These are phyloP conservation scores for Aythya baeri DNA, from an alignment of 2,113 vertebrate genomes.

Conservation along the genomic window DNA sequence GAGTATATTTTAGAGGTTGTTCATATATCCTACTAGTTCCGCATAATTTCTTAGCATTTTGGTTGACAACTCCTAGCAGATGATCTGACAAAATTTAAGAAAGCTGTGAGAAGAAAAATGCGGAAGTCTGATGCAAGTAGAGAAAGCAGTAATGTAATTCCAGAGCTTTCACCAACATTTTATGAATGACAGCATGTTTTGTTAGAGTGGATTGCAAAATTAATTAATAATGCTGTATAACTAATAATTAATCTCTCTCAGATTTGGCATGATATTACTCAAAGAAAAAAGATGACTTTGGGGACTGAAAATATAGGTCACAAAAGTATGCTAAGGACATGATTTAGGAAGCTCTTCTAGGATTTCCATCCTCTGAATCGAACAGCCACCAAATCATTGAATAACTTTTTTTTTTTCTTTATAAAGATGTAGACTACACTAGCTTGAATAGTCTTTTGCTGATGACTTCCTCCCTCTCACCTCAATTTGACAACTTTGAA, in stretches of 20 bases:
- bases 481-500: background rate
- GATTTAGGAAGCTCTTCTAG: background rate
- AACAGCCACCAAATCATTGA: background rate
- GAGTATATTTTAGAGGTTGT: background rate
- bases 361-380: background rate
- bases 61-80: background rate
- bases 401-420: background rate
- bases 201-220: background rate
- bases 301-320: background rate
- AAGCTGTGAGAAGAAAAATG: background rate
- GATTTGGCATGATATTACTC: background rate
- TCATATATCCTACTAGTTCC: background rate
- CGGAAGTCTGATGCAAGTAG: background rate
- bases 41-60: background rate
- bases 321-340: background rate
- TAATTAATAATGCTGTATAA: slow-evolving; percentile 11
- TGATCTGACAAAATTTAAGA: background rate
- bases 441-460: background rate
- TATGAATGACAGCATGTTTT: background rate
- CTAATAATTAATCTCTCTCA: slow-evolving; percentile 25
- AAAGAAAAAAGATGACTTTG: background rate
- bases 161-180: background rate
- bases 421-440: background rate
- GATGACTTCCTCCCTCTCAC: background rate
- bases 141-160: background rate